Base-by-base conservation (phyloP, 2,113 vertebrate genomes). In the Lophochroa leadbeateri region DNA sequence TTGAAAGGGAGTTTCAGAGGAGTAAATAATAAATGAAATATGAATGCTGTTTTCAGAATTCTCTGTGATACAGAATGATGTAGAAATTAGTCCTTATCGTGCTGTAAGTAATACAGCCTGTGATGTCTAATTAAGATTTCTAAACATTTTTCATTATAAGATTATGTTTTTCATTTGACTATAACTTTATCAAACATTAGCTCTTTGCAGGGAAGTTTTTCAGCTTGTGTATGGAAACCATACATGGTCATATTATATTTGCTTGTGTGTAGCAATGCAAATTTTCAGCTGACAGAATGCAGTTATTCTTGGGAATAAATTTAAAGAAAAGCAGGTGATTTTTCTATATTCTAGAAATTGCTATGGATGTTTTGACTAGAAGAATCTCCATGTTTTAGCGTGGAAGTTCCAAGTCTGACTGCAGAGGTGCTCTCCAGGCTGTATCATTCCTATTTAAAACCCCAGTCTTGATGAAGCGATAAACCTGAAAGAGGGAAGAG, bases 21-120 rank as follows among this genome's bases (percentile, higher is more conserved):
- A 87, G 67, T 88, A 64, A 93, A 58, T 60, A 92, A 80, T 55
- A 94, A 90, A 88, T 52, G 25, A 91, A 93, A 75, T 50, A 25
- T 46, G 81, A 91, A 58, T 43, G 67, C 25, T 80, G 75, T 72
- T 90, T 93, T 70, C 76, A 81, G 80, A 88, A 90, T 86, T 78
- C 35, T 79, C 65, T 87, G 50, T 44, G 82, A 75, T 53, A 60
- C 4, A 60, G 82, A 83, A 64, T 47, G 64, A 88, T 43, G 25
- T 33, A 74, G 50, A 88, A 92, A 92, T 88, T 33, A 86, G 71
- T 47, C 64, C 19, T 77, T 47, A 70, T 28, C 15, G 35, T 41
- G 15, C 65, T 58, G 25, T 68, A 65, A 78, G 29, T 19, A 57
- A 58, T 35, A 57, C 21, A 39, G 82, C 50, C 82, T 86, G 19